phyloP scores from a whole-genome alignment of 2,888 invertebrate genomes.

The Drosophila neotestacea region DNA sequence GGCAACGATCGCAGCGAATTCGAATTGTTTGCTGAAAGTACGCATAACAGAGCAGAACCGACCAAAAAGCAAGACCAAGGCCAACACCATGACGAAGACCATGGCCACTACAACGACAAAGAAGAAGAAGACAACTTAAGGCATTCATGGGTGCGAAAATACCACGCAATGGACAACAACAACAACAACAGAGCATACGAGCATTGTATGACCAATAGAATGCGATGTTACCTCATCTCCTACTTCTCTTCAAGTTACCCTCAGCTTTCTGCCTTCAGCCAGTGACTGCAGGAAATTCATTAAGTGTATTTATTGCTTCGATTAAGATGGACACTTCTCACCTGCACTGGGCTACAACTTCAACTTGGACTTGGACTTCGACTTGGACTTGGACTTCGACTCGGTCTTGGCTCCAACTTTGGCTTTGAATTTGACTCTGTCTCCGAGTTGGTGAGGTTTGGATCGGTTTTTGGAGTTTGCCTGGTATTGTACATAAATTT shows the following conservation, averaged over 20 bases:
- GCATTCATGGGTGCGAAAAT: conserved; percentile 76
- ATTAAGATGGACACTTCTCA: conserved; percentile 82
- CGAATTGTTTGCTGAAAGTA: conserved; percentile 67
- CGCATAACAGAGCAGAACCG: conserved; percentile 58
- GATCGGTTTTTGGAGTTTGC: conserved; percentile 31
- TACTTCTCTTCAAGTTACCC: conserved; percentile 1
- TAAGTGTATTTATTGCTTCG: conserved; percentile 82
- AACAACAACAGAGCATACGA: conserved; percentile 42
- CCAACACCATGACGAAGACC: conserved; percentile 15
- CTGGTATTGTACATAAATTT: conserved; percentile 76
- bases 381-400: background rate
- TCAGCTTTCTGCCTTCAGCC: conserved; percentile 22
- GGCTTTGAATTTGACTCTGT: conserved; percentile 26
- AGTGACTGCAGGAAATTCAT: conserved; percentile 80
- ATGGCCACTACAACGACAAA: background rate
- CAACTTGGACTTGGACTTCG: conserved; percentile 11
- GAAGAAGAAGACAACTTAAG: conserved; percentile 9
- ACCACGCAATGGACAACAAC: conserved; percentile 72
- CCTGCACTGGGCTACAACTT: conserved; percentile 58
- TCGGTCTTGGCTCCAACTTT: conserved; percentile 13
- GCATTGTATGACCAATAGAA: conserved; percentile 78
- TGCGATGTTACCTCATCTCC: conserved; percentile 48
- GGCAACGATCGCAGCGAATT: conserved; percentile 70
- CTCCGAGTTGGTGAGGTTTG: conserved; percentile 15
- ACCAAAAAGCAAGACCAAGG: conserved; percentile 11